Conservation (phyloP, 2,797 vertebrate species). For the Percopsis omiscomaycus region DNA sequence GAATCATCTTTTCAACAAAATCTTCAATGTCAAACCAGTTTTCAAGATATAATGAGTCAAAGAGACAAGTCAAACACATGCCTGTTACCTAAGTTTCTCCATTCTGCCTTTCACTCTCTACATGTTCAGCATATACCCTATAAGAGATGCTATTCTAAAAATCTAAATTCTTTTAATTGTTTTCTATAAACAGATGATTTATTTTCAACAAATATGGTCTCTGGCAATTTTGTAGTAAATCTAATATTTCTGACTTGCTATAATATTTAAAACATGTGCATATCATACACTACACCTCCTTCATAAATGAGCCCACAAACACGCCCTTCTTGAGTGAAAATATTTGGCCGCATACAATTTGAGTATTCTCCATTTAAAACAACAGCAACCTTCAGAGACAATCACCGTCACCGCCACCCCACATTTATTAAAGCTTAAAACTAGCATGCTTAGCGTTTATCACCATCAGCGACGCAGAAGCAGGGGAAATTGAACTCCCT, state of each 20-base stretch:
- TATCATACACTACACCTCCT: background rate
- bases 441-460: constrained; percentile 50
- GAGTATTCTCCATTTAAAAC: constrained; percentile 28
- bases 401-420: constrained; percentile 32
- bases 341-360: constrained; percentile 2
- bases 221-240: no score
- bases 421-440: constrained; percentile 53
- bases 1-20: constrained; percentile 54
- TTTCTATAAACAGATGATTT: no score
- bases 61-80: constrained; percentile 51
- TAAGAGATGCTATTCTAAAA: no score
- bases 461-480: constrained; percentile 50
- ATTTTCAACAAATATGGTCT: no score
- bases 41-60: constrained; percentile 43
- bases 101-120: constrained; percentile 10
- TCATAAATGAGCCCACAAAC: background rate
- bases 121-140: background rate
- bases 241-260: background rate
- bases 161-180: no score
- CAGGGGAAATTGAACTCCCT: constrained; percentile 36
- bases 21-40: constrained; percentile 51
- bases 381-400: constrained; percentile 38
- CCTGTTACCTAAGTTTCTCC: constrained; percentile 29
- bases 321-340: constrained; percentile 13
- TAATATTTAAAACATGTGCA: background rate